phyloP scores from a whole-genome alignment of 2,888 invertebrate genomes.

The Drosophila leonis region DNA sequence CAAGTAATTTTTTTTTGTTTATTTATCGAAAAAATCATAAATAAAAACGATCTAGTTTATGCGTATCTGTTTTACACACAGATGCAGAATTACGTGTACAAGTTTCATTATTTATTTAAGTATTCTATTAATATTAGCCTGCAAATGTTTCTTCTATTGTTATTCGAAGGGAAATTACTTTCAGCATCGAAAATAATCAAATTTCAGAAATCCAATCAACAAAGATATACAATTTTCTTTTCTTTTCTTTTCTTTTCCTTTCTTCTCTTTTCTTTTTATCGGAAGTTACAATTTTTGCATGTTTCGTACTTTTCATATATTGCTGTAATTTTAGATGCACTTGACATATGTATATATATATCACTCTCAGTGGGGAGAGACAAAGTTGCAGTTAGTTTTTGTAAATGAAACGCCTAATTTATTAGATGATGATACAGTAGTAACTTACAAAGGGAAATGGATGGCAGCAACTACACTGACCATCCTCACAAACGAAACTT shows the following conservation, averaged over 20 bases:
- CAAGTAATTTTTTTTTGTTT: constrained; percentile 55
- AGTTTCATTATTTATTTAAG: constrained; percentile 65
- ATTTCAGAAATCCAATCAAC: constrained; percentile 37
- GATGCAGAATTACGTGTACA: constrained; percentile 59
- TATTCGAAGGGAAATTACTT: constrained; percentile 40
- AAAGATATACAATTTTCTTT: constrained; percentile 26
- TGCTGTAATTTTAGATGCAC: constrained; percentile 6
- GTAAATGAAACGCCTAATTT: constrained; percentile 59
- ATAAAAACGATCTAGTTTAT: constrained; percentile 67
- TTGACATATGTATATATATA: neutral
- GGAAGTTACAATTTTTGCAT: constrained; percentile 2
- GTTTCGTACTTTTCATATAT: constrained; percentile 1
- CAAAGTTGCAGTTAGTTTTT: constrained; percentile 15
- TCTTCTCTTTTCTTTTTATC: constrained; percentile 2
- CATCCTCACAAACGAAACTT: constrained; percentile 17
- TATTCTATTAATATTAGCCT: constrained; percentile 69
- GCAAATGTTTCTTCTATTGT: constrained; percentile 61
- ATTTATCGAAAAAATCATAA: constrained; percentile 63
- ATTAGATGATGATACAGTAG: constrained; percentile 53
- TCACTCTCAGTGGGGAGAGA: constrained; percentile 3
- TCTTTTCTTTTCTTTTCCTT: constrained; percentile 2
- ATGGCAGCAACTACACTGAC: constrained; percentile 32
- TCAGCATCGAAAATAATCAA: constrained; percentile 40
- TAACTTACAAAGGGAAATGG: constrained; percentile 59
- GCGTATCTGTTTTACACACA: constrained; percentile 64